Base-by-base conservation (phyloP, 2,797 vertebrate genomes). In the Tarsius wallacei region DNA sequence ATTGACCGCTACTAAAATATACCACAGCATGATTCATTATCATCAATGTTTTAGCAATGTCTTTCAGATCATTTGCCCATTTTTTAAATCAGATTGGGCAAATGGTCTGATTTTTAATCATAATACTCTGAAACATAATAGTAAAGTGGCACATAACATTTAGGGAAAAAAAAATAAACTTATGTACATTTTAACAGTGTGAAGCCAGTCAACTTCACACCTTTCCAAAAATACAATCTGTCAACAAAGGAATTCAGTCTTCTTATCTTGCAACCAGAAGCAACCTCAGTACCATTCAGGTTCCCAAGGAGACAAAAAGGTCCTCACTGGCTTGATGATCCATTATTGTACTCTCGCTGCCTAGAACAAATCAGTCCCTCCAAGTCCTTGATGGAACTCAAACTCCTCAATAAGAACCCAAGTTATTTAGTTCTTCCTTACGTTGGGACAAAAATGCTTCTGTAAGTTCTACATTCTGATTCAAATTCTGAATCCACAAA, bases 141-240 rank as follows among this genome's bases (percentile, higher is more conserved):
- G 70, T 63, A 92, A 36, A 82, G 51, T 93, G 61, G 80, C 42
- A 94, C 47, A 78, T 53, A 86, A 78, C 26, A 8, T n/a, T 78
- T 81, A 51, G 8, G 3, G 7, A 15, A 90, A 31, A 90, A 90
- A 96, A 87, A 93, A 0, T 61, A 49, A 86, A 76, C 42, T 24
- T 89, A 36, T n/a, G 11, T n/a, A 74, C 2, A 77, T 74, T 87
- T 66, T 71, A 71, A 85, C n/a, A 53, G 82, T 90, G 94, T 87
- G 85, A 91, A 81, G 76, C 15, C n/a, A 68, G 15, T 19, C 73
- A 94, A 36, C 28, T 36, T 19, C 91, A 28, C 7, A 87, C 33
- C 55, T 90, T 95, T 95, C 51, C 49, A 57, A 97, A 97, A 97
- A n/a, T 91, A 57, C 76, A 93, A 96, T 77, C 49, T 77, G 33